phyloP scores from a whole-genome alignment of 2,113 vertebrate species.

The Willisornis vidua region DNA sequence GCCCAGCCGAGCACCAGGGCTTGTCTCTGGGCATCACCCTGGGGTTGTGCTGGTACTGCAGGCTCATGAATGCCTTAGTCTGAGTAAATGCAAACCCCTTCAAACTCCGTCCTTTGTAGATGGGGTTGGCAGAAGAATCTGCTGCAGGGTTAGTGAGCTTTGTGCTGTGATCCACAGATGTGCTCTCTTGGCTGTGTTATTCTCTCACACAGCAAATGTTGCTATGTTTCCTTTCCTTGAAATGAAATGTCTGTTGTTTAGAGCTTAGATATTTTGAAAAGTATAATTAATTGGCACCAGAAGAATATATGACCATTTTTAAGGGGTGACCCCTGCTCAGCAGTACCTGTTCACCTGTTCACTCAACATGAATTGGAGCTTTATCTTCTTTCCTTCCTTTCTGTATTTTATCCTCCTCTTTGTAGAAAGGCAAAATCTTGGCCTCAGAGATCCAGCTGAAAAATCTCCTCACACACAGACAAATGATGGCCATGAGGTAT shows the following conservation, averaged over 20 bases:
- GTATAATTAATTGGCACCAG: not conserved
- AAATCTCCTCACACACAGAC: not conserved
- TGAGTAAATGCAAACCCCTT: conserved; percentile 32
- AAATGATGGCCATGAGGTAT: not conserved
- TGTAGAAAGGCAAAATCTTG: not conserved
- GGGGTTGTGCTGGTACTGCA: conserved; percentile 1
- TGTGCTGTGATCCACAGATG: conserved; percentile 2
- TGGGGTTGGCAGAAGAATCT: not conserved
- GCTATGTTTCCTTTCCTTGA: not conserved
- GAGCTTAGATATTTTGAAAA: conserved; percentile 23
- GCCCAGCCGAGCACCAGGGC: not conserved
- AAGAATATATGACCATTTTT: not conserved
- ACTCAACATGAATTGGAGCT: not conserved
- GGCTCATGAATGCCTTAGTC: conserved; percentile 40
- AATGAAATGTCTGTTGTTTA: conserved; percentile 14
- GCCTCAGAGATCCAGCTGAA: not conserved
- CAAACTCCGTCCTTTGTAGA: not conserved
- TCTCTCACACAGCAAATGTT: not conserved
- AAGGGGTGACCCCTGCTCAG: not conserved
- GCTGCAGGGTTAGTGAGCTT: not conserved
- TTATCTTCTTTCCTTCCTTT: not conserved
- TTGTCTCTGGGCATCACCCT: not conserved
- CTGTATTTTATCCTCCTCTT: not conserved
- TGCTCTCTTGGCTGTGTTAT: not conserved
- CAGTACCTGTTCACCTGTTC: not conserved